These are phyloP conservation scores for Paragorgia papillata DNA, from an alignment of 92 coral and sea anemone species.

Conservation along the genomic window DNA sequence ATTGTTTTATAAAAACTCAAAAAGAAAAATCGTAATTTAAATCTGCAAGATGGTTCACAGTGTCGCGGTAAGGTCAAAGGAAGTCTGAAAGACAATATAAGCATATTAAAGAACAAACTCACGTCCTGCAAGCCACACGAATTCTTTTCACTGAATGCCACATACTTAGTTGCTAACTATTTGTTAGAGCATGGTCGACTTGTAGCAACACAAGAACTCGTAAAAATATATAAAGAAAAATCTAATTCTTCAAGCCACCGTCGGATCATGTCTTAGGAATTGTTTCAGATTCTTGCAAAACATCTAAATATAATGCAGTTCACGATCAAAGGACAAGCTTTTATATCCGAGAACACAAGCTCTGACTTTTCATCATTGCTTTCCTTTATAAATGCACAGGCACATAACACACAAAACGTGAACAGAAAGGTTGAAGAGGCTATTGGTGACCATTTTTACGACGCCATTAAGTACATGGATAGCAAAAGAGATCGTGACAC, in stretches of 20 bases:
- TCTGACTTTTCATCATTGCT: slow-evolving; percentile 49
- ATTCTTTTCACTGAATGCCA: slow-evolving; percentile 33
- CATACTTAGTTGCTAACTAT: slow-evolving; percentile 45
- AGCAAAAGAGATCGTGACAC: too few species aligned
- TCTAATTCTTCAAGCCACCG: slow-evolving; percentile 44
- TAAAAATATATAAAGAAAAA: slow-evolving; percentile 37
- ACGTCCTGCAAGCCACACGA: slow-evolving; percentile 27
- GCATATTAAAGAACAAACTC: slow-evolving; percentile 30
- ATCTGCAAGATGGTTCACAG: slow-evolving; percentile 5
- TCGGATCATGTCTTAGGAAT: slow-evolving; percentile 54
- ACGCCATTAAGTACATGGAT: too few species aligned
- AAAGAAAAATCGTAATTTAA: not conserved
- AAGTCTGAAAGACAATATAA: slow-evolving; percentile 40
- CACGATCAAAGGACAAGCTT: slow-evolving; percentile 49
- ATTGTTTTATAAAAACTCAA: slow-evolving; percentile 23
- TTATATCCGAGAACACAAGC: slow-evolving; percentile 55
- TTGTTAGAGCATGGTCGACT: slow-evolving; percentile 53
- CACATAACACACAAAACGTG: slow-evolving; percentile 35
- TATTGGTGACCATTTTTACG: slow-evolving; percentile 50
- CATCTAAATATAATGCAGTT: slow-evolving; percentile 54
- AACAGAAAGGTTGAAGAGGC: slow-evolving; percentile 43
- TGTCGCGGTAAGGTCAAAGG: slow-evolving; percentile 49
- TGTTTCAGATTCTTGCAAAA: slow-evolving; percentile 46
- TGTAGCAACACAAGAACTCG: slow-evolving; percentile 54
- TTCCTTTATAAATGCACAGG: slow-evolving; percentile 43